Conservation (phyloP, 2,113 vertebrate species). For the Laticauda laticaudata region DNA sequence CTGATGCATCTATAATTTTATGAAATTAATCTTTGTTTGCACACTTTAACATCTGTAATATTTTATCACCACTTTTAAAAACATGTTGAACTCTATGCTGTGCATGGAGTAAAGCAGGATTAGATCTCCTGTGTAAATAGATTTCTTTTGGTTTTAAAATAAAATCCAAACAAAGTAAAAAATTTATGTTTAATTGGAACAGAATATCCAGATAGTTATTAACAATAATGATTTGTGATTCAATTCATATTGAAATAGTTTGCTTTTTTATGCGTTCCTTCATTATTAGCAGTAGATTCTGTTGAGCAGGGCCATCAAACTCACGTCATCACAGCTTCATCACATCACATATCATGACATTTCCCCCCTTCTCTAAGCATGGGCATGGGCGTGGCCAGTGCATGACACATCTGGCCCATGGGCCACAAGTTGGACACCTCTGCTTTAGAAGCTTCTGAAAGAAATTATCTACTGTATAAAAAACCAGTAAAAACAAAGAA, state of each 20-base stretch:
- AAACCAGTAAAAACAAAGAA: slow-evolving; percentile 11
- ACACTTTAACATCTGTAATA: background rate
- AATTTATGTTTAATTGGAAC: background rate
- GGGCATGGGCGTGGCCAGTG: too few relatives aligned
- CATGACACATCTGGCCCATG: too few relatives aligned
- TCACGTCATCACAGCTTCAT: too few relatives aligned
- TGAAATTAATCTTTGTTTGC: background rate
- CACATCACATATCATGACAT: too few relatives aligned
- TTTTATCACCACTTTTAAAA: background rate
- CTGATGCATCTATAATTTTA: background rate
- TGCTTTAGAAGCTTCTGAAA: slow-evolving; percentile 48
- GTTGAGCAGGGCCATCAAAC: too few relatives aligned
- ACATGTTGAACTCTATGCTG: background rate
- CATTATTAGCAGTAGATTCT: slow-evolving; percentile 44
- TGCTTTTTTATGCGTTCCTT: slow-evolving; percentile 32
- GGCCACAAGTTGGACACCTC: too few relatives aligned
- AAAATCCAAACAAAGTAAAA: background rate
- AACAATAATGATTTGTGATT: slow-evolving; percentile 1
- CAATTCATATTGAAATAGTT: slow-evolving; percentile 24
- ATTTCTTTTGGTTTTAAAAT: background rate
- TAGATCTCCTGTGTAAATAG: background rate
- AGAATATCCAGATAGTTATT: background rate
- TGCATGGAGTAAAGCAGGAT: background rate
- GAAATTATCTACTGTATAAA: slow-evolving; percentile 23
- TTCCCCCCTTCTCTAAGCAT: too few relatives aligned